Conservation (phyloP, 2,797 vertebrate species). For the Psittacula derbiana region DNA sequence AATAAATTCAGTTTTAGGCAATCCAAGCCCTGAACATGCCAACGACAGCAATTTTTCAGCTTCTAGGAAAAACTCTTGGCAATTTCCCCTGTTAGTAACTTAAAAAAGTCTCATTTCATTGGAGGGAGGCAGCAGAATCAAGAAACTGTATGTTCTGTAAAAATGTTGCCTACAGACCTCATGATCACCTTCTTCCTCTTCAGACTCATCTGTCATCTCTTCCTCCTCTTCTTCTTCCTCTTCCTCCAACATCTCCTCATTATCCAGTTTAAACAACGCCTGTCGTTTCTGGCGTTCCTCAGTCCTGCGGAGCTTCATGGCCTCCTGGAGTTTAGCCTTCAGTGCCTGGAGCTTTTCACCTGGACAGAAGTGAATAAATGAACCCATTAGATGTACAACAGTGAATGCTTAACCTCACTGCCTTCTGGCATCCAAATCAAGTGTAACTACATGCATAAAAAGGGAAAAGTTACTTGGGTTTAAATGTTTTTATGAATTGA, state of each 20-base stretch:
- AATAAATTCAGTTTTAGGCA: neutral
- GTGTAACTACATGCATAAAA: neutral
- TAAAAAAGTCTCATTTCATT: neutral
- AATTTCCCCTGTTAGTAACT: neutral
- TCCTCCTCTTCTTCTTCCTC: constrained; percentile 87
- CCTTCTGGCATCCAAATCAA: neutral
- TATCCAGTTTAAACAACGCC: constrained; percentile 88
- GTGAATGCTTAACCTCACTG: neutral
- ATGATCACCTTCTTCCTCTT: constrained; percentile 65
- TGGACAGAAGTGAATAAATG: constrained; percentile 45
- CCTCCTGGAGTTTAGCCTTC: constrained; percentile 92
- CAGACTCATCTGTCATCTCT: constrained; percentile 89
- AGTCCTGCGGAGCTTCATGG: constrained; percentile 89
- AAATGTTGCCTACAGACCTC: constrained; percentile 62
- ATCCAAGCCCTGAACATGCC: neutral
- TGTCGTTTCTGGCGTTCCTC: constrained; percentile 88
- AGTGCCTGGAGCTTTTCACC: constrained; percentile 89
- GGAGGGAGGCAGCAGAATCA: neutral
- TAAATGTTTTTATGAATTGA: neutral
- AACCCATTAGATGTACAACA: neutral
- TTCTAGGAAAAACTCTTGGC: neutral
- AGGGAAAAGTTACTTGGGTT: neutral
- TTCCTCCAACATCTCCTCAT: constrained; percentile 89
- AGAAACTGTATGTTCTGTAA: neutral
- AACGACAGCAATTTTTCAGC: neutral